phyloP scores from a whole-genome alignment of 2,113 vertebrate genomes.

The Heteronetta atricapilla region DNA sequence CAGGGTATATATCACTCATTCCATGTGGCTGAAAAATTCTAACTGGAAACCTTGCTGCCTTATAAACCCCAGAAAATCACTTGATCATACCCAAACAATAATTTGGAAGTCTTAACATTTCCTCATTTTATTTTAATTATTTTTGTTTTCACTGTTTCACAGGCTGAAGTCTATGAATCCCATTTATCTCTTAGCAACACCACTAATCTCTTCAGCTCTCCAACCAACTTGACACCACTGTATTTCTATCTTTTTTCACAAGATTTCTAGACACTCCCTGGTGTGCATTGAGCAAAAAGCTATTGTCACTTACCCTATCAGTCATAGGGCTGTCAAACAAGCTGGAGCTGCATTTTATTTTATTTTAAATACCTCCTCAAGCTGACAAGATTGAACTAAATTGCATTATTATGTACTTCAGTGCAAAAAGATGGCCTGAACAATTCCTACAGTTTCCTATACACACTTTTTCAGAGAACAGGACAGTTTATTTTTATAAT shows the following conservation, averaged over 20 bases:
- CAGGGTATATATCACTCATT: background rate
- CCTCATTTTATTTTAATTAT: background rate
- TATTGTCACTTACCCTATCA: conserved; percentile 11
- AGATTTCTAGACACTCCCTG: background rate
- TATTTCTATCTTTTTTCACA: background rate
- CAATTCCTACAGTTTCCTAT: background rate
- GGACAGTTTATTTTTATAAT: conserved; percentile 1
- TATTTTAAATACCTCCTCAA: background rate
- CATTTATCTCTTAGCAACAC: background rate
- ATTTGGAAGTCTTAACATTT: background rate
- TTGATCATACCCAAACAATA: background rate
- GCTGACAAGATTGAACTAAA: background rate
- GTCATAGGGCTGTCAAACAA: background rate
- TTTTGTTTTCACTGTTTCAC: background rate
- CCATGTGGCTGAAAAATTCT: background rate
- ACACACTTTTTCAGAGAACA: background rate
- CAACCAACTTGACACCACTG: background rate
- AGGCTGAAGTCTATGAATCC: background rate
- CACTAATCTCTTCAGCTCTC: background rate
- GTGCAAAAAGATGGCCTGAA: background rate
- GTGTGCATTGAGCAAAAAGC: background rate
- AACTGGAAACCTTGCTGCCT: background rate
- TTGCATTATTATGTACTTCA: background rate
- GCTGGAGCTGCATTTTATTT: background rate
- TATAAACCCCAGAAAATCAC: background rate